These are phyloP conservation scores for Agriopis aurantiaria DNA, from an alignment of 2,888 invertebrate genomes.

Conservation along the genomic window DNA sequence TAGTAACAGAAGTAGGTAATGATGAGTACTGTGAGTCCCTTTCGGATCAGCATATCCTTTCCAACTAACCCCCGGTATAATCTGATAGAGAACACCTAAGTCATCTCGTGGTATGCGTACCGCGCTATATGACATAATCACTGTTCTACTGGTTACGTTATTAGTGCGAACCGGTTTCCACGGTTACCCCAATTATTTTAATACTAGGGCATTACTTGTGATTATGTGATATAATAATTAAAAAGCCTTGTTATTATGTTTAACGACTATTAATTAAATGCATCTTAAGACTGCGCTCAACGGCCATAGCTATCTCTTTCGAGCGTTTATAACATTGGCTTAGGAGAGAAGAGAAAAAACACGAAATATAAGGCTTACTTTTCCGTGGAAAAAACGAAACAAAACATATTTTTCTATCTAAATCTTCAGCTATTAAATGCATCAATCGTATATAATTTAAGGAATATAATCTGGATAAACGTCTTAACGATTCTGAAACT, in stretches of 20 bases:
- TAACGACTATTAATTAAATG: not conserved
- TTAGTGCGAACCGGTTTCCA: constrained; percentile 5
- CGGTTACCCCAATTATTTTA: constrained; percentile 2
- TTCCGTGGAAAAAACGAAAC: no score
- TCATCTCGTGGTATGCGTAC: not conserved
- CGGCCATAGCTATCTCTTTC: no score
- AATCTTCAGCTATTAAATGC: no score
- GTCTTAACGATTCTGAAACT: no score
- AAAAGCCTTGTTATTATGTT: not conserved
- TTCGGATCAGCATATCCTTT: not conserved
- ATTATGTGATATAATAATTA: constrained; percentile 1
- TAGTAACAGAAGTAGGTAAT: no score
- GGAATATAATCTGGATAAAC: no score
- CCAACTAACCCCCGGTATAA: not conserved
- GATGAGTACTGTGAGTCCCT: not conserved
- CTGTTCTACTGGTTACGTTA: not conserved
- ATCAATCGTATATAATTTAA: no score
- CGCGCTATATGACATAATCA: constrained; percentile 3
- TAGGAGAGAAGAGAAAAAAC: no score
- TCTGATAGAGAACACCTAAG: not conserved
- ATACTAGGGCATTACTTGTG: not conserved
- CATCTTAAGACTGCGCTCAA: no score
- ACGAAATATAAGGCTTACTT: no score
- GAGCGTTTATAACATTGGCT: no score
- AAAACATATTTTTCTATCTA: no score